phyloP scores from a whole-genome alignment of 2,888 invertebrate species.

The Mesoligia furuncula region DNA sequence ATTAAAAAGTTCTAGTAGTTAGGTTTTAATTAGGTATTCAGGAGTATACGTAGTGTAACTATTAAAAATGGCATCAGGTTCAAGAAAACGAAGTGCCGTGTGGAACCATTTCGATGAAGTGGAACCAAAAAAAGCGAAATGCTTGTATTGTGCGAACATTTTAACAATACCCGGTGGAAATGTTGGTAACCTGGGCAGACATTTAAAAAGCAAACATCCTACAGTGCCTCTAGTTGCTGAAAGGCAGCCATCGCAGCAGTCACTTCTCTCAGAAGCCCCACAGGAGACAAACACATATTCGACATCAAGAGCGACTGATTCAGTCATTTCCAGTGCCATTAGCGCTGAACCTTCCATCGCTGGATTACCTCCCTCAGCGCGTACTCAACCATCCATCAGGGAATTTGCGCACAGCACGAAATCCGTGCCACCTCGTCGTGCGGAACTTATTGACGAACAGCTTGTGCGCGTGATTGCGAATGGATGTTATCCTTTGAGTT shows the following conservation, averaged over 20 bases:
- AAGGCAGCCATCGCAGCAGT: conserved; percentile 6
- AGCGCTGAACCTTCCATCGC: too few species aligned
- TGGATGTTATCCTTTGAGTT: conserved; percentile 10
- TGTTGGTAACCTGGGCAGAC: conserved; percentile 4
- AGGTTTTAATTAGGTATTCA: too few species aligned
- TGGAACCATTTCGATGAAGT: conserved; percentile 6
- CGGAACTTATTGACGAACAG: conserved; percentile 17
- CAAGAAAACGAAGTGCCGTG: background rate
- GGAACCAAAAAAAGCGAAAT: conserved; percentile 14
- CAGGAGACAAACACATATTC: too few species aligned
- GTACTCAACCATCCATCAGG: conserved; percentile 11
- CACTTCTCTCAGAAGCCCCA: too few species aligned
- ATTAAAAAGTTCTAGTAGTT: too few species aligned
- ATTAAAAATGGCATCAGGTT: background rate
- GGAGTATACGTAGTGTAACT: too few species aligned
- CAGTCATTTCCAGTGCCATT: too few species aligned
- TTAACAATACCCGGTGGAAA: background rate
- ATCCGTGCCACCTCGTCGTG: conserved; percentile 23
- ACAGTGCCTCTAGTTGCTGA: conserved; percentile 2
- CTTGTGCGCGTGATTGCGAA: conserved; percentile 20
- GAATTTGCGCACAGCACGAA: conserved; percentile 21
- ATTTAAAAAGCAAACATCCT: conserved; percentile 8
- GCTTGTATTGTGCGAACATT: conserved; percentile 12
- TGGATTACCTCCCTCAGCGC: conserved; percentile 20
- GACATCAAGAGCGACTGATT: too few species aligned